Evolutionary conservation across 2,888 invertebrate genomes (phyloP).

Genomic region (Glyphotaelius pellucidus): DNA sequence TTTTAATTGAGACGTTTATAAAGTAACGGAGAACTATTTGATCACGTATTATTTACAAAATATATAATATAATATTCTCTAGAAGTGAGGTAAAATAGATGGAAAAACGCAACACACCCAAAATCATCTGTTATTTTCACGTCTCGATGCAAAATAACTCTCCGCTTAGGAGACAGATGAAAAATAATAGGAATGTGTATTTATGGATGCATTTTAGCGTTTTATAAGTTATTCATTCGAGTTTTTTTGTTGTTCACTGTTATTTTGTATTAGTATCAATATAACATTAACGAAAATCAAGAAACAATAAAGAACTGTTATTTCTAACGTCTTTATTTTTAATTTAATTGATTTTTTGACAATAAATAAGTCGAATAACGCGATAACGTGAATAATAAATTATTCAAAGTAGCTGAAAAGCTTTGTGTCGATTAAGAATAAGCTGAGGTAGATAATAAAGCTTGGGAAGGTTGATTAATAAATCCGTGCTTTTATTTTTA

Average conservation of each 20-base stretch:
- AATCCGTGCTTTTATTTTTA: background rate
- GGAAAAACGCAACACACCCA: background rate
- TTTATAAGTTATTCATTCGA: background rate
- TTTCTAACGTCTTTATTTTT: background rate
- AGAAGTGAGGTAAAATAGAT: background rate
- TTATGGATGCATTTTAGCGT: background rate
- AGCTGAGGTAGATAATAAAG: background rate
- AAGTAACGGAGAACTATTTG: background rate
- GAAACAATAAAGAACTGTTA: slow-evolving; percentile 64
- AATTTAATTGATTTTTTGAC: background rate
- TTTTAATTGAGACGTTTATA: background rate
- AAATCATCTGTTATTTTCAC: background rate
- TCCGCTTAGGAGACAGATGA: background rate
- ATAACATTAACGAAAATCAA: slow-evolving; percentile 20
- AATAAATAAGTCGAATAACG: background rate
- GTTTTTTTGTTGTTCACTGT: background rate
- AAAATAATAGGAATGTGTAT: background rate
- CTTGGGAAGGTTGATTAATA: background rate
- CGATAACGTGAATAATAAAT: background rate
- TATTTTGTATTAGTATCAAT: background rate
- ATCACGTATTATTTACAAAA: background rate
- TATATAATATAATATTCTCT: too few relatives aligned
- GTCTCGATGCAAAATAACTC: background rate
- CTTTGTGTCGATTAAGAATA: background rate
- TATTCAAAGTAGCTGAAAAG: background rate